These are phyloP conservation scores for Seriola rivoliana DNA, from an alignment of 2,113 vertebrate genomes.

Conservation along the genomic window DNA sequence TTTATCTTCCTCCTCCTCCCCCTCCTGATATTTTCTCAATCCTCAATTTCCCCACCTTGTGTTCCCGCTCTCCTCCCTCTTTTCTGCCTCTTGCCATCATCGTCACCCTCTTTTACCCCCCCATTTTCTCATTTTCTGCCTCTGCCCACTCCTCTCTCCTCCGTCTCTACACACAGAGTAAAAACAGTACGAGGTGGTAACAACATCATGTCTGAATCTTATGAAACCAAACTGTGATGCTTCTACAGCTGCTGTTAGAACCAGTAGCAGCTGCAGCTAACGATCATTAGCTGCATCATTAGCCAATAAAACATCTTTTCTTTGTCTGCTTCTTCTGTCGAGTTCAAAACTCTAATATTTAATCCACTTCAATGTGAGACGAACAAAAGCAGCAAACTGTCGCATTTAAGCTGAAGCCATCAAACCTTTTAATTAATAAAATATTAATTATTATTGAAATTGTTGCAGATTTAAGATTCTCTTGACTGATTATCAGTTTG, in stretches of 20 bases:
- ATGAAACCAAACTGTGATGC: constrained; percentile 3
- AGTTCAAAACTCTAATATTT: not conserved
- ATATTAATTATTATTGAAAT: not conserved
- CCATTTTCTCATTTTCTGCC: too few species aligned
- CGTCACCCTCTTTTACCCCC: constrained; percentile 19
- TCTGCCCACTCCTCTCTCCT: constrained; percentile 28
- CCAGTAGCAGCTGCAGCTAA: not conserved
- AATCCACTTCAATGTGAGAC: not conserved
- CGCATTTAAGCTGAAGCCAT: not conserved
- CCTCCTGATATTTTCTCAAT: constrained; percentile 21
- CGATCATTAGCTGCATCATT: too few species aligned
- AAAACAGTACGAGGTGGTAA: constrained; percentile 16
- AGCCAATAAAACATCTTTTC: too few species aligned
- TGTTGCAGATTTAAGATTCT: too few species aligned
- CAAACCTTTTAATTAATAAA: too few species aligned
- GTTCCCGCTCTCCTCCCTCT: constrained; percentile 25
- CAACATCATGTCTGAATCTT: constrained; percentile 4
- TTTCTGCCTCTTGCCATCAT: constrained; percentile 24
- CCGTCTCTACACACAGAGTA: constrained; percentile 16
- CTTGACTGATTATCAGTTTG: too few species aligned
- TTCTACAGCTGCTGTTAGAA: not conserved
- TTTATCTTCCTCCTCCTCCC: constrained; percentile 51
- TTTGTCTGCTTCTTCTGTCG: not conserved
- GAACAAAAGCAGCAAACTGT: too few species aligned
- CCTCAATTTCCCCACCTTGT: constrained; percentile 28